Conservation (phyloP, 1,140 invertebrate species). For the Cydia amplana region DNA sequence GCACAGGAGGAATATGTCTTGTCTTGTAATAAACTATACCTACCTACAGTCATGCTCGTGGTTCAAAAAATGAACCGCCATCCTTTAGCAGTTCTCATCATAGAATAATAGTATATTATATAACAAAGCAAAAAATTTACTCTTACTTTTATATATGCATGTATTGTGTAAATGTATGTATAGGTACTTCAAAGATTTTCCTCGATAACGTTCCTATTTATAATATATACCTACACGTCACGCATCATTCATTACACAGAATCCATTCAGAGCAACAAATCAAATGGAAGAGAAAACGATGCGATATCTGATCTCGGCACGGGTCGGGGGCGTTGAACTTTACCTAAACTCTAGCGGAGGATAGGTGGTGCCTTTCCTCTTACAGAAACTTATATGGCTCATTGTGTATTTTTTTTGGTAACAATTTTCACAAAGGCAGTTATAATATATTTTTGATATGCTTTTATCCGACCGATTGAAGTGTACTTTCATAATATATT, state of each 20-base stretch:
- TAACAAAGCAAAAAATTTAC: neutral
- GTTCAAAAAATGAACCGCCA: neutral
- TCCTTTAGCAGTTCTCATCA: neutral
- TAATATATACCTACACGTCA: neutral
- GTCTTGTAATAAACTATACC: too few relatives aligned
- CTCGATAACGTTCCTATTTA: neutral
- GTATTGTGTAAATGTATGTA: neutral
- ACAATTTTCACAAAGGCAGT: neutral
- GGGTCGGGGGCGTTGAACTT: slow-evolving; percentile 21
- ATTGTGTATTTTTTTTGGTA: neutral
- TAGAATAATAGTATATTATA: neutral
- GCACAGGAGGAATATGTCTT: too few relatives aligned
- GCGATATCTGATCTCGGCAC: slow-evolving; percentile 24
- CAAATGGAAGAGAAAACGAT: slow-evolving; percentile 28
- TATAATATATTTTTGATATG: too few relatives aligned
- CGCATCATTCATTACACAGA: slow-evolving; percentile 30
- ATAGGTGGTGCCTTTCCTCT: neutral
- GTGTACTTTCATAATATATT: too few relatives aligned
- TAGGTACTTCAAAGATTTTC: neutral
- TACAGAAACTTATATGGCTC: neutral
- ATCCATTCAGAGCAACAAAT: slow-evolving; percentile 27
- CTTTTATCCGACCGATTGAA: too few relatives aligned
- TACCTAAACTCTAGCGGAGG: neutral
- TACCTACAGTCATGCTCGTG: too few relatives aligned
- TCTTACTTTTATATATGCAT: too few relatives aligned